These are phyloP conservation scores for Drosophila pseudotalamancana DNA, from an alignment of 2,888 invertebrate genomes.

Conservation along the genomic window DNA sequence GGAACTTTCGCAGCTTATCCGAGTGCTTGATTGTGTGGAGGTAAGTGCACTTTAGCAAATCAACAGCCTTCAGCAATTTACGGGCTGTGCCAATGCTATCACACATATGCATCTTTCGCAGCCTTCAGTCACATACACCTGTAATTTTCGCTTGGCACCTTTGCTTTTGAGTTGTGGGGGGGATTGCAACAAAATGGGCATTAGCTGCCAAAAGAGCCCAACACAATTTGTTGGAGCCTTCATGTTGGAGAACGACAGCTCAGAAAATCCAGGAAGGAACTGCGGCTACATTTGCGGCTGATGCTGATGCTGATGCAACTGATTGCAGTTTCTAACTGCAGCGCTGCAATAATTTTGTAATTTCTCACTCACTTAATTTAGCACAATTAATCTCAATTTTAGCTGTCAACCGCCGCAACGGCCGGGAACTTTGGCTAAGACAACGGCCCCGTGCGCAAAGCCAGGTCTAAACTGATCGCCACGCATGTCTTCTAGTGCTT, in stretches of 20 bases:
- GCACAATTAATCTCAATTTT: constrained; percentile 81
- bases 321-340: constrained; percentile 75
- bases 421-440: constrained; percentile 22
- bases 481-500: constrained; percentile 42
- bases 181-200: constrained; percentile 44
- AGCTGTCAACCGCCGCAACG: constrained; percentile 66
- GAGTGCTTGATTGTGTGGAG: constrained; percentile 28
- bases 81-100: constrained; percentile 55
- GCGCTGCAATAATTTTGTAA: constrained; percentile 76
- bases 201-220: constrained; percentile 57
- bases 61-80: constrained; percentile 58
- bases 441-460: constrained; percentile 18
- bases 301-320: constrained; percentile 58
- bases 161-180: constrained; percentile 1
- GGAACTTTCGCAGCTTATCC: constrained; percentile 14
- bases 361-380: constrained; percentile 81
- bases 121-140: constrained; percentile 69
- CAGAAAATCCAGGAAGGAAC: constrained; percentile 49
- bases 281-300: constrained; percentile 7
- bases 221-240: constrained; percentile 61
- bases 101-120: constrained; percentile 53
- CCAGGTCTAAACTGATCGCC: constrained; percentile 40
- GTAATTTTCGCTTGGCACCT: constrained; percentile 61
- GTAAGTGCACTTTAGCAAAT: constrained; percentile 53
- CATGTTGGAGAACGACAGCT: constrained; percentile 24